Base-by-base conservation (phyloP, 1,140 invertebrate species). In the Cydia splendana region DNA sequence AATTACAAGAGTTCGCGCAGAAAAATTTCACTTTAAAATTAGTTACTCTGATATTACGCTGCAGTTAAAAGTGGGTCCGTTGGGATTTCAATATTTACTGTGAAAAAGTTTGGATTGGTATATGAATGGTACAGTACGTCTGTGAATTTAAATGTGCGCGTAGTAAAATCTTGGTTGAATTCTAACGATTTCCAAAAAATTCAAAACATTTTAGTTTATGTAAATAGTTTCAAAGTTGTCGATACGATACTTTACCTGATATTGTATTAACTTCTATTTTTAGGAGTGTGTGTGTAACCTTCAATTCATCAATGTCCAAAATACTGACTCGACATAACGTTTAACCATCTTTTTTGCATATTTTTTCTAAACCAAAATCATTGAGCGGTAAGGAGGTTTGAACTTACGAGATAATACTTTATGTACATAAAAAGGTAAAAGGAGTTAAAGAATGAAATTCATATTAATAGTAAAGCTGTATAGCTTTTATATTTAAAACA, bases 1-100 rank as follows among this genome's bases (percentile, higher is more conserved):
- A 71, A 71, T 71, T 71, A 71, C 38, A 71, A 42, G 67, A 71
- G 67, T 71, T 71, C 30, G 15, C 30, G 34, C 13, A 71, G 34
- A 71, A 71, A 71, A 71, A 71, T 71, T 69, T 71, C 34, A 71
- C 67, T 71, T 71, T 71, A 71, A 71, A 71, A 71, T 71, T 71
- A 71, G 67, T 71, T 71, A 71, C 67, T 71, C 5, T 71, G 30
- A 71, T 71, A 71, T 71, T 71, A 71, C 67, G 34, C 12, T 71
- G 67, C 34, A 71, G 67, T 71, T 71, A 71, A 71, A 20, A 71
- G 30, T 71, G 9, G 67, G 34, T 18, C 67, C n/a, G n/a, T 71
- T 20, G 67, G 67, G 67, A n/a, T 38, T 71, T 71, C 67, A 71
- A 71, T 71, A 38, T 71, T 45, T 71, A 71, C 30, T 71, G 67